A percentile compares a stretch with the other conserved stretches of the same genome.
phyloP scores from a whole-genome alignment of 2,113 vertebrate genomes.

The Oenanthe oenanthe region DNA sequence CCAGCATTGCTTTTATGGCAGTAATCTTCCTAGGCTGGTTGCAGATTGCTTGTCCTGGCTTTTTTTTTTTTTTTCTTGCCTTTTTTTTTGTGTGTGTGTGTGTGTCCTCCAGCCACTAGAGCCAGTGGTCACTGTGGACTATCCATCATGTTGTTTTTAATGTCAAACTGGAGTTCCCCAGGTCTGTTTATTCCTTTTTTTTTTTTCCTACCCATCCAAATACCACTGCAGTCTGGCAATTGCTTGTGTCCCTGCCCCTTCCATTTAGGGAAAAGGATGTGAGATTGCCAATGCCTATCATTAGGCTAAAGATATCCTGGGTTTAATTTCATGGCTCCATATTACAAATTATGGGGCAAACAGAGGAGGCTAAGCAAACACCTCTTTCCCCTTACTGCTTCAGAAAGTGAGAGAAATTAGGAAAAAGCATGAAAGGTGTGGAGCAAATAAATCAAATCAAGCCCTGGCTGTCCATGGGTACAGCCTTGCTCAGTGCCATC shows the following conservation, averaged over 20 bases:
- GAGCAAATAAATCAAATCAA: not conserved
- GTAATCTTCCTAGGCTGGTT: constrained; percentile 76
- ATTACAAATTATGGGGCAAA: not conserved
- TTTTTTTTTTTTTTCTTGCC: not conserved
- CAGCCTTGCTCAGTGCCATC: not conserved
- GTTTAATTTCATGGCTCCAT: not conserved
- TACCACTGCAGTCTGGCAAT: not conserved
- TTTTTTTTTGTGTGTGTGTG: not conserved
- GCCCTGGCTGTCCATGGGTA: not conserved
- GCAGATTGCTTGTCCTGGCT: constrained; percentile 65
- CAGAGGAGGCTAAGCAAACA: not conserved
- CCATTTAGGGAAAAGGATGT: not conserved
- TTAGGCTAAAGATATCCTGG: not conserved
- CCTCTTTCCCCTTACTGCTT: not conserved
- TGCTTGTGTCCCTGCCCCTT: not conserved
- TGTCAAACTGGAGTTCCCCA: constrained; percentile 26
- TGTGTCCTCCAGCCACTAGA: constrained; percentile 55
- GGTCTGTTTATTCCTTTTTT: constrained; percentile 7
- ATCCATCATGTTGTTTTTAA: constrained; percentile 61
- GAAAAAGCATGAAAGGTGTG: not conserved
- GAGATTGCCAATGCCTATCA: not conserved
- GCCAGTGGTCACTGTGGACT: constrained; percentile 29
- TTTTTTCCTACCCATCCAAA: not conserved
- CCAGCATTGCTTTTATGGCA: constrained; percentile 76
- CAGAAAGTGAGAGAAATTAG: not conserved